phyloP scores from a whole-genome alignment of 2,888 invertebrate species.

The Xanthostigma xanthostigma region DNA sequence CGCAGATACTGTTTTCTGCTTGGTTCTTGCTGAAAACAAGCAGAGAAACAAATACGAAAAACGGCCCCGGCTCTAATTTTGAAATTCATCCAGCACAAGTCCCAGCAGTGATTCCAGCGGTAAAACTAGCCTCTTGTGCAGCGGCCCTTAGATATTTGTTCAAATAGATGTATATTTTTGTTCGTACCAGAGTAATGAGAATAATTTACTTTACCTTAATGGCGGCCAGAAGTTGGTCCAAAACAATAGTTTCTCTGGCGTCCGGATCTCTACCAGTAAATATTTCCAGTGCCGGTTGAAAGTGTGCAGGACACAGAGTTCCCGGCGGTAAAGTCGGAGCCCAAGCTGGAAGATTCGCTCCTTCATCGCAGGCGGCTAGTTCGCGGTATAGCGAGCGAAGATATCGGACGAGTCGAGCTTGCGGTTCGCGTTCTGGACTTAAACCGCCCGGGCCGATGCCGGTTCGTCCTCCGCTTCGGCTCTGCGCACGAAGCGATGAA shows the following conservation, averaged over 20 bases:
- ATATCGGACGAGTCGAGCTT: conserved; percentile 26
- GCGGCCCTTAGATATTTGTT: too few species aligned
- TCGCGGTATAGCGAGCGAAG: conserved; percentile 33
- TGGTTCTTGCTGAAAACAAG: too few species aligned
- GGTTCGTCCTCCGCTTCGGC: neutral
- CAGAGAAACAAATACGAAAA: too few species aligned
- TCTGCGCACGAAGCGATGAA: neutral
- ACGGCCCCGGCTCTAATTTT: too few species aligned
- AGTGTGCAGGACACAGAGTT: conserved; percentile 32
- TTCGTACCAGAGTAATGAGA: neutral
- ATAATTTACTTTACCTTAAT: conserved; percentile 24
- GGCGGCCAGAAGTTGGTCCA: conserved; percentile 32
- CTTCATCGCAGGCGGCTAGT: conserved; percentile 29
- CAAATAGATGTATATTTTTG: neutral
- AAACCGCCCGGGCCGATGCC: neutral
- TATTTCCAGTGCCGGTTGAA: conserved; percentile 33
- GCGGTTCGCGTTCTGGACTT: conserved; percentile 3
- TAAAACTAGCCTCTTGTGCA: too few species aligned
- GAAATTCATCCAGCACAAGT: too few species aligned
- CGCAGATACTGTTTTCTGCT: too few species aligned
- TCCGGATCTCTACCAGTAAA: conserved; percentile 21
- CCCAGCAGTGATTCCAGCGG: too few species aligned
- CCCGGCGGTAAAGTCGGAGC: conserved; percentile 32
- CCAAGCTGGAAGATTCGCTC: conserved; percentile 31
- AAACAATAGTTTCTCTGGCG: conserved; percentile 21